Evolutionary conservation across 2,113 vertebrate species (phyloP).

Genomic region (Puffinus mauretanicus): DNA sequence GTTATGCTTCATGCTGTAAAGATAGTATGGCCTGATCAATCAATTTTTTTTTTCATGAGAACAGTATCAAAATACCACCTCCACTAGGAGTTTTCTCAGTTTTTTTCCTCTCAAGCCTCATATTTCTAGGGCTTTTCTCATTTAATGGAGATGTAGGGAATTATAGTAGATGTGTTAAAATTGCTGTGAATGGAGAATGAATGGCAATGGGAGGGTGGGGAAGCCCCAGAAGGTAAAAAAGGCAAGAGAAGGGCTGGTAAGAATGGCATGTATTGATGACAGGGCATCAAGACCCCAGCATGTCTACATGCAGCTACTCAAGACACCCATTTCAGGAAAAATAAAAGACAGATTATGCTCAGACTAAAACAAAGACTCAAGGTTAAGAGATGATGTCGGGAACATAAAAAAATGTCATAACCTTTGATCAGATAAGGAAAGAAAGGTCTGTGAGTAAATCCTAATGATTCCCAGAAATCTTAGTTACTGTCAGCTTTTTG

Average conservation of each 20-base stretch:
- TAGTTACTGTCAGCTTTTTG: background rate
- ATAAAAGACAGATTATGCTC: background rate
- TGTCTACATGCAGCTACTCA: background rate
- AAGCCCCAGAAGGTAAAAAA: background rate
- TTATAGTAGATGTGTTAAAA: background rate
- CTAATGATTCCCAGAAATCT: background rate
- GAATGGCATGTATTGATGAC: background rate
- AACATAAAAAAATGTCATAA: background rate
- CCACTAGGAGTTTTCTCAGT: background rate
- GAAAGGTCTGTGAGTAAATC: background rate
- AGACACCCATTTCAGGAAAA: background rate
- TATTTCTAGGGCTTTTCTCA: background rate
- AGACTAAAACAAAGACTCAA: background rate
- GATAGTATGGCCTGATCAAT: background rate
- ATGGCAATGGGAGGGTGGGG: background rate
- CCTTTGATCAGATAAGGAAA: background rate
- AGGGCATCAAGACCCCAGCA: background rate
- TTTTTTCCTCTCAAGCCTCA: background rate
- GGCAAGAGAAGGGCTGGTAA: background rate
- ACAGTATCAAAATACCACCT: background rate
- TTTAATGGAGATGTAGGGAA: background rate
- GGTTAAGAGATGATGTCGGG: background rate
- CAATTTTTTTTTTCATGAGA: background rate
- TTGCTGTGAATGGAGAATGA: background rate
- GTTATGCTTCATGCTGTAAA: background rate